phyloP scores from a whole-genome alignment of 1,140 invertebrate species.

The Drosophila sproati region DNA sequence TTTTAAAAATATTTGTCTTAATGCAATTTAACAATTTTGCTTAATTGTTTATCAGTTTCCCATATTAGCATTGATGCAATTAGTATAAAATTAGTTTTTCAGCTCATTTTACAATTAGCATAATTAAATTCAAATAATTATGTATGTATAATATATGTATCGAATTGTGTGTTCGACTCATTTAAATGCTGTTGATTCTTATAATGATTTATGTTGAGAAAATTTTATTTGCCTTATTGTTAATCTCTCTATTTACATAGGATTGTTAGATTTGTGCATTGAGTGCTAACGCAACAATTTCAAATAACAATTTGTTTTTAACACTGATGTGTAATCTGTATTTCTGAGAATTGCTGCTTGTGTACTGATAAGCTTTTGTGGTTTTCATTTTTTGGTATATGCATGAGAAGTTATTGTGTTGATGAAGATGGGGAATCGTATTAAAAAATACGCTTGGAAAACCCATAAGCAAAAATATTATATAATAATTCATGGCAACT shows the following conservation, averaged over 20 bases:
- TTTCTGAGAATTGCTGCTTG: conserved; percentile 26
- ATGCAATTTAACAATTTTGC: background rate
- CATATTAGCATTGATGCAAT: background rate
- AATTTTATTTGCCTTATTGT: background rate
- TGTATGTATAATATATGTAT: background rate
- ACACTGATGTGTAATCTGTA: conserved; percentile 5
- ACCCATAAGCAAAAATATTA: background rate
- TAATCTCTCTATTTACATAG: background rate
- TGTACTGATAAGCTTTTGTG: conserved; percentile 44
- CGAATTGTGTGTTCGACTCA: background rate
- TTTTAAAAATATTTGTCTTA: background rate
- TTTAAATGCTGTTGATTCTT: conserved; percentile 35
- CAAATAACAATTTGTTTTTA: conserved; percentile 3
- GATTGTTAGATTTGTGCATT: background rate
- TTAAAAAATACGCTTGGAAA: background rate
- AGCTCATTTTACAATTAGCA: background rate
- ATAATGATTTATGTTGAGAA: background rate
- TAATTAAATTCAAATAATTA: background rate
- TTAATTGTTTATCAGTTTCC: no score
- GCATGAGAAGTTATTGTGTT: background rate
- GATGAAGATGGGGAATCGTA: conserved; percentile 5
- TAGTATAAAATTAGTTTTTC: conserved; percentile 2
- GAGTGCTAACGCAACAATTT: background rate
- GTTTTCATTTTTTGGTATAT: background rate
- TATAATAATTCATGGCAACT: background rate